phyloP scores from a whole-genome alignment of 2,888 invertebrate species.

The Polydrusus pterygomalis region DNA sequence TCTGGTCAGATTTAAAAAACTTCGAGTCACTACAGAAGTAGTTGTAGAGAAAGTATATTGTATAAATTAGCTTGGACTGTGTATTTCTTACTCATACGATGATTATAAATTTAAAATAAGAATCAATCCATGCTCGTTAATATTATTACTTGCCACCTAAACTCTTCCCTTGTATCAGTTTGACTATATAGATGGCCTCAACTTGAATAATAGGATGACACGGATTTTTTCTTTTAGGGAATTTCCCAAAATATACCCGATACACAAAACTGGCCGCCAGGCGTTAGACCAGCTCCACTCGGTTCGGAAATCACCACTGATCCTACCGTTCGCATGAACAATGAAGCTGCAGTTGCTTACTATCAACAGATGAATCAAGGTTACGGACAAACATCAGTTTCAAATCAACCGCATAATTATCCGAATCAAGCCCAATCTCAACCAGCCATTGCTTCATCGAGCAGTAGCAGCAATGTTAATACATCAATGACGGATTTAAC shows the following conservation, averaged over 20 bases:
- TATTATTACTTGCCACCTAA: too few species aligned
- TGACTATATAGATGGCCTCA: background rate
- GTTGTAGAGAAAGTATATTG: too few species aligned
- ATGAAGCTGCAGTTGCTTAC: constrained; percentile 42
- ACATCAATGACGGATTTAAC: constrained; percentile 74
- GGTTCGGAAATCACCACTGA: constrained; percentile 78
- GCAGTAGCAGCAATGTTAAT: constrained; percentile 24
- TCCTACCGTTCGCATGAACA: constrained; percentile 29
- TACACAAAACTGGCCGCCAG: constrained; percentile 76
- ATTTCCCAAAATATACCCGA: constrained; percentile 60
- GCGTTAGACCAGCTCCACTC: constrained; percentile 81
- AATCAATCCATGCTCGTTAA: too few species aligned
- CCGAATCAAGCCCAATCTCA: constrained; percentile 6
- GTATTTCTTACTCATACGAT: too few species aligned
- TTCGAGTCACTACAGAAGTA: too few species aligned
- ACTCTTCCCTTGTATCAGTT: background rate
- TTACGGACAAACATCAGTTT: constrained; percentile 8
- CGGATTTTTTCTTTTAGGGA: constrained; percentile 14
- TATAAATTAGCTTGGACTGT: too few species aligned
- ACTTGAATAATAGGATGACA: too few species aligned
- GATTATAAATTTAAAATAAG: too few species aligned
- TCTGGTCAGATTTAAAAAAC: too few species aligned
- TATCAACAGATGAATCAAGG: constrained; percentile 36
- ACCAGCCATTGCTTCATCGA: background rate
- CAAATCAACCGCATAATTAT: constrained; percentile 5